Conservation (phyloP, 1,140 invertebrate species). For the Pteromalus puparum region DNA sequence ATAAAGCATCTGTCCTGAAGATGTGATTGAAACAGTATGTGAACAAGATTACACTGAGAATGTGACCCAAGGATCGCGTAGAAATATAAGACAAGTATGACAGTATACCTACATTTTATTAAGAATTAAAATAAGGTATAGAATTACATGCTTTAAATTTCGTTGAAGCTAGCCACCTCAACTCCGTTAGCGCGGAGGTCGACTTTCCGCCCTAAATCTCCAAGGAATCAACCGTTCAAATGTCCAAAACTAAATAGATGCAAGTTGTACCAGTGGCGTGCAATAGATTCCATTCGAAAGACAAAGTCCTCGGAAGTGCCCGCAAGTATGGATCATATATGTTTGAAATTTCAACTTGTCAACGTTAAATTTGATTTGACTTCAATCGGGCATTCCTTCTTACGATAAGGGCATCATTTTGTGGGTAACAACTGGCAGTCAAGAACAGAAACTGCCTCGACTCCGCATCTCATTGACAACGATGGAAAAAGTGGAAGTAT, state of each 20-base stretch:
- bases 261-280: slow-evolving; percentile 19
- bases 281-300: slow-evolving; percentile 25
- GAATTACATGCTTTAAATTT: neutral
- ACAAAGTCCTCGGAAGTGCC: slow-evolving; percentile 23
- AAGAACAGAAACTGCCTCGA: slow-evolving; percentile 17
- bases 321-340: slow-evolving; percentile 11
- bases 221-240: neutral
- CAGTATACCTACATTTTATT: neutral
- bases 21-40: slow-evolving; percentile 5
- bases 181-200: neutral
- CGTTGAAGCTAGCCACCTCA: neutral
- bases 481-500: neutral
- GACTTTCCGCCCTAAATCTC: neutral
- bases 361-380: neutral
- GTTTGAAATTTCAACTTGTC: neutral
- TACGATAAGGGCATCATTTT: neutral
- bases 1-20: neutral
- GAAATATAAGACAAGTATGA: slow-evolving; percentile 15
- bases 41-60: neutral
- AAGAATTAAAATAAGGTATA: neutral
- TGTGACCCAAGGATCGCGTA: neutral
- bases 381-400: neutral
- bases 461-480: slow-evolving; percentile 14
- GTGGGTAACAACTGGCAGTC: slow-evolving; percentile 15
- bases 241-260: slow-evolving; percentile 32